phyloP scores from a whole-genome alignment of 2,113 vertebrate genomes.

The Fregetta grallaria region DNA sequence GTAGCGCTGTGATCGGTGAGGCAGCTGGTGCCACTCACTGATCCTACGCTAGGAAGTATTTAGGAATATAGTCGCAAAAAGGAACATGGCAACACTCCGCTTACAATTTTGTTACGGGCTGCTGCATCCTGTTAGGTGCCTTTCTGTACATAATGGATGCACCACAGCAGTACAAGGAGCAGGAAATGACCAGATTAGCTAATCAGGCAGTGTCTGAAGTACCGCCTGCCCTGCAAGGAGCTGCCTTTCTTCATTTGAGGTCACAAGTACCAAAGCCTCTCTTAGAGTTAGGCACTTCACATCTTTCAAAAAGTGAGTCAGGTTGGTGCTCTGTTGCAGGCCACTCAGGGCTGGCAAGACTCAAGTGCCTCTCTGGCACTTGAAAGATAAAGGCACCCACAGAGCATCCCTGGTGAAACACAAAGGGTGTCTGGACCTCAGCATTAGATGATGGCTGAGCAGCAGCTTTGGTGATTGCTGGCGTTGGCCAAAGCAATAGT shows the following conservation, averaged over 20 bases:
- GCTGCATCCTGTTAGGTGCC: not conserved
- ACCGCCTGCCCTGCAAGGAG: not conserved
- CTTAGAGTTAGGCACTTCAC: not conserved
- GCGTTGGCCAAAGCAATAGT: not conserved
- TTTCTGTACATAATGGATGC: rapidly evolving
- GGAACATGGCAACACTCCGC: not conserved
- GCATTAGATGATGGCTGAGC: not conserved
- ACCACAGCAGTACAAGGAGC: not conserved
- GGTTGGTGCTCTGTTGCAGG: not conserved
- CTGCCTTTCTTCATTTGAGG: not conserved
- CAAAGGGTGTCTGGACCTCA: not conserved
- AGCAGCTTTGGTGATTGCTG: not conserved
- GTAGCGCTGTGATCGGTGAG: not conserved
- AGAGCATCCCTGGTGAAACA: not conserved
- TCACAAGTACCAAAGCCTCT: not conserved
- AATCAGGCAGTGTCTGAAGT: not conserved
- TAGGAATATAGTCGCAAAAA: not conserved
- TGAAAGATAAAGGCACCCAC: not conserved
- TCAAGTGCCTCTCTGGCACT: not conserved
- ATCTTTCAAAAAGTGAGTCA: not conserved
- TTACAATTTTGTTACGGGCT: not conserved
- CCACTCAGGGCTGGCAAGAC: not conserved
- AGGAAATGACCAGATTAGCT: not conserved
- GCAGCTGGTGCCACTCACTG: not conserved
- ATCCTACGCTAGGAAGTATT: not conserved